Conservation (phyloP, 2,113 vertebrate genomes). For the Enhydra lutris region DNA sequence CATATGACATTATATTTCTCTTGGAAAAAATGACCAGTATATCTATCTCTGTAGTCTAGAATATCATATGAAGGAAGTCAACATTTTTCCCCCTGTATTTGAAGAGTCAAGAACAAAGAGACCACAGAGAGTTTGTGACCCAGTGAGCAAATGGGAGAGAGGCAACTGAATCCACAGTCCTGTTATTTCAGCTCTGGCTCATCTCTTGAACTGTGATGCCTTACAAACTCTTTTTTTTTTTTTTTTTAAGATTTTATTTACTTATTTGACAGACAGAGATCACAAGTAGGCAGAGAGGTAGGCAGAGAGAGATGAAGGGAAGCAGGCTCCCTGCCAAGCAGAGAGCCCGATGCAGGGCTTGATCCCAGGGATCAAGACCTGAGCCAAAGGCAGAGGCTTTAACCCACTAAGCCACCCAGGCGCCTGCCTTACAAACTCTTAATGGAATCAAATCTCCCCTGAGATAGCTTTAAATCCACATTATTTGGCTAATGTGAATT, state of each 20-base stretch:
- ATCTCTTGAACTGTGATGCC: conserved; percentile 26
- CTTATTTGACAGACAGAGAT: too few relatives aligned
- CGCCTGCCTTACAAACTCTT: conserved; percentile 24
- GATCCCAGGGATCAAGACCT: too few relatives aligned
- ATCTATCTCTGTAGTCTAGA: neutral
- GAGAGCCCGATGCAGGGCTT: too few relatives aligned
- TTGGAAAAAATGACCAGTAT: neutral
- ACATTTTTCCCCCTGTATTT: neutral
- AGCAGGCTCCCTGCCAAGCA: too few relatives aligned
- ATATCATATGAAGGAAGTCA: neutral
- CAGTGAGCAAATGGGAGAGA: neutral
- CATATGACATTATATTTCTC: neutral
- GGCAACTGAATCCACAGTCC: neutral
- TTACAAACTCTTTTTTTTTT: conserved; percentile 27
- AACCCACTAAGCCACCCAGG: too few relatives aligned
- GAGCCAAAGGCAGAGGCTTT: too few relatives aligned
- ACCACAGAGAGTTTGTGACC: neutral
- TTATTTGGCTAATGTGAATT: conserved; percentile 45
- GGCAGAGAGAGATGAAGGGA: too few relatives aligned
- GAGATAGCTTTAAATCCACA: conserved; percentile 41
- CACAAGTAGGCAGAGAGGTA: too few relatives aligned
- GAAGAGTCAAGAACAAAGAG: neutral
- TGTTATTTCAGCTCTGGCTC: neutral
- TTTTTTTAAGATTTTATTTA: too few relatives aligned
- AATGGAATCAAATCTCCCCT: conserved; percentile 47